These are phyloP conservation scores for Zaprionus nigranus DNA, from an alignment of 1,140 invertebrate genomes.

Conservation along the genomic window DNA sequence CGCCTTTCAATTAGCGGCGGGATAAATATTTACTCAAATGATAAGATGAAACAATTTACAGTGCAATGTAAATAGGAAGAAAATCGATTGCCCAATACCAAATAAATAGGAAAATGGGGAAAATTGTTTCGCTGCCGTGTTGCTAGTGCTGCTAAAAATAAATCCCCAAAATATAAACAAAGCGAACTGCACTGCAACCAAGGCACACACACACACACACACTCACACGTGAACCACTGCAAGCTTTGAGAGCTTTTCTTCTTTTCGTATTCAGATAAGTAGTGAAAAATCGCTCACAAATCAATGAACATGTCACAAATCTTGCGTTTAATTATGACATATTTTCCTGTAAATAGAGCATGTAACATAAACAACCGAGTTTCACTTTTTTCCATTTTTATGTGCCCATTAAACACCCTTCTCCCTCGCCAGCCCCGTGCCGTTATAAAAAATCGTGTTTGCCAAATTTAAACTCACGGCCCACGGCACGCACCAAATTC, in stretches of 20 bases:
- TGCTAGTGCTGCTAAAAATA: conserved; percentile 38
- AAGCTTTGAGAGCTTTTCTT: conserved; percentile 3
- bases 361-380: conserved; percentile 7
- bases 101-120: conserved; percentile 55
- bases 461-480: conserved; percentile 49
- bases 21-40: conserved; percentile 70
- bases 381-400: conserved; percentile 34
- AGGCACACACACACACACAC: not conserved
- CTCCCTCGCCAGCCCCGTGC: not conserved
- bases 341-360: conserved; percentile 51
- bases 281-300: conserved; percentile 16
- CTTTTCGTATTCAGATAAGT: not conserved
- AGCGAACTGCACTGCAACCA: conserved; percentile 1
- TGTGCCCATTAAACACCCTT: conserved; percentile 29
- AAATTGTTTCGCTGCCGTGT: conserved; percentile 28
- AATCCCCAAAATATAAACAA: conserved; percentile 33
- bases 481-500: conserved; percentile 37
- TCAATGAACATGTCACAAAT: conserved; percentile 25
- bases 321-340: conserved; percentile 33
- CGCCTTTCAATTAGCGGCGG: conserved; percentile 70
- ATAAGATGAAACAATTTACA: conserved; percentile 55
- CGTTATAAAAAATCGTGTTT: conserved; percentile 38
- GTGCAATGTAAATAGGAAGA: conserved; percentile 66
- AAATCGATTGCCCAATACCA: conserved; percentile 53
- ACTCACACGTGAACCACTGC: conserved; percentile 5